A percentile compares a stretch with the other conserved stretches of the same genome.
Conservation (phyloP, 2,888 invertebrate species). For the Drosophila setosimentum region DNA sequence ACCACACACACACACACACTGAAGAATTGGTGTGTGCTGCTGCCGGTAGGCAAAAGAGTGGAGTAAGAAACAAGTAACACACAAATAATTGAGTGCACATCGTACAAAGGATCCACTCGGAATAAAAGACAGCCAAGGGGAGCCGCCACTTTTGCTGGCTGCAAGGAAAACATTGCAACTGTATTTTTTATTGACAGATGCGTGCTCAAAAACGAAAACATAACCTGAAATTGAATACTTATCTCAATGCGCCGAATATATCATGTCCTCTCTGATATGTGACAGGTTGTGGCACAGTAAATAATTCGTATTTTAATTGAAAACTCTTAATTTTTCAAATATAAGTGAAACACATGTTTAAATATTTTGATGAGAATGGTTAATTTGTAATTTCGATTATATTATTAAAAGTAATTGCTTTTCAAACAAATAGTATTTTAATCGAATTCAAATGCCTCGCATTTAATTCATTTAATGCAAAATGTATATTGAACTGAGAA, state of each 20-base stretch:
- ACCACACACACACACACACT: background rate
- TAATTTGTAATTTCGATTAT: background rate
- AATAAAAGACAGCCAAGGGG: slow-evolving; percentile 2
- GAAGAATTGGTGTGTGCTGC: background rate
- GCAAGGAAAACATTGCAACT: slow-evolving; percentile 23
- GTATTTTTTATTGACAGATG: slow-evolving; percentile 61
- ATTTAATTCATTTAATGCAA: background rate
- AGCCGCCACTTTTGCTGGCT: background rate
- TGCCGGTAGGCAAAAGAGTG: slow-evolving; percentile 31
- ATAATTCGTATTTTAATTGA: background rate
- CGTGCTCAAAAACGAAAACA: slow-evolving; percentile 26
- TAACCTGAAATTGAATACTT: slow-evolving; percentile 7
- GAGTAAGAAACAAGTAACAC: slow-evolving; percentile 55
- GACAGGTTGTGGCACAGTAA: background rate
- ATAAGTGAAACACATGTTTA: background rate
- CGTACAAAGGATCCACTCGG: slow-evolving; percentile 55
- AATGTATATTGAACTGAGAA: background rate
- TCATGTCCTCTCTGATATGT: slow-evolving; percentile 8
- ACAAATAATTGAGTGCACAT: slow-evolving; percentile 67
- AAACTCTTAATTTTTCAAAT: background rate
- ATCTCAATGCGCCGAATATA: background rate
- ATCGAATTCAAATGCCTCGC: background rate
- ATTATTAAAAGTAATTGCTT: background rate
- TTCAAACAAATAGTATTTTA: background rate
- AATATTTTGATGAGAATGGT: too few species aligned